These are phyloP conservation scores for Pachyseris speciosa DNA, from an alignment of 64 coral and sea anemone species.

Conservation along the genomic window DNA sequence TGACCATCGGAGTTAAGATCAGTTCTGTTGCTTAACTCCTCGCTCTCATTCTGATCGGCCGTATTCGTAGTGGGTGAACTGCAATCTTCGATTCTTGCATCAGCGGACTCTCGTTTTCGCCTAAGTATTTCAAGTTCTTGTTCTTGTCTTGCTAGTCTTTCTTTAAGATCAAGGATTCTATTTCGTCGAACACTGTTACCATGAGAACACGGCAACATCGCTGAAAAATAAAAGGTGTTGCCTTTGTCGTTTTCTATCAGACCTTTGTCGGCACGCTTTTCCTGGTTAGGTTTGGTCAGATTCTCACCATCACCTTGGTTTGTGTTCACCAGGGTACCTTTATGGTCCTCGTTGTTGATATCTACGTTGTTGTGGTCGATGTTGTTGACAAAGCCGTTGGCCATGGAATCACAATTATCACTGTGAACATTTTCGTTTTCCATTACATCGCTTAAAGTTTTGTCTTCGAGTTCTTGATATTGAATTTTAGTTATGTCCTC, in stretches of 20 bases:
- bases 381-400: background rate
- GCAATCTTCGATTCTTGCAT: background rate
- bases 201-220: background rate
- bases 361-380: no score
- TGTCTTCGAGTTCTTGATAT: no score
- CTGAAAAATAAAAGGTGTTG: background rate
- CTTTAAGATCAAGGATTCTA: background rate
- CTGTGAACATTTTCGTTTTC: background rate
- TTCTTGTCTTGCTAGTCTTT: background rate
- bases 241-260: background rate
- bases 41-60: background rate
- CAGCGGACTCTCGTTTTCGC: background rate
- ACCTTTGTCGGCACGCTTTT: background rate
- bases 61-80: background rate
- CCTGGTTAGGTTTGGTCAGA: background rate
- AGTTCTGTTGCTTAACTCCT: background rate
- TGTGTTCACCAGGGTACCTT: background rate
- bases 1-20: background rate
- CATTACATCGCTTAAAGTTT: background rate
- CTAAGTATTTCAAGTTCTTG: background rate
- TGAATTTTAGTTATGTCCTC: background rate
- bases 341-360: background rate
- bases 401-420: background rate
- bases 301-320: background rate
- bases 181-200: background rate